Evolutionary conservation across 1,140 invertebrate species (phyloP), one percentile per base, ranked within the genome.

Genomic region (Drosophila chauvacae): DNA sequence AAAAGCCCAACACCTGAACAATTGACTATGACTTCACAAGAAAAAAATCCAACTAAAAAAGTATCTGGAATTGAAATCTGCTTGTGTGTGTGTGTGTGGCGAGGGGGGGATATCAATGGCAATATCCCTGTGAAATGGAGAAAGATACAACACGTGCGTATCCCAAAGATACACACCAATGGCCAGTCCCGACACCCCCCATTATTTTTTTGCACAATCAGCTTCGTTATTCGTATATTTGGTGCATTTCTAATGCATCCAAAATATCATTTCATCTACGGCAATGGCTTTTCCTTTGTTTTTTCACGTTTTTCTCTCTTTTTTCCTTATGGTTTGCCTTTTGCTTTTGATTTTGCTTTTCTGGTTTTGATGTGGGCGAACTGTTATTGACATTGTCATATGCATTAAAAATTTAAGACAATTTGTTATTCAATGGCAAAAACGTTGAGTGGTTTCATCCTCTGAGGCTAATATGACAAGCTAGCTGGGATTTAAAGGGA

Each of bases 371-470:
- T 44, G 55, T 58, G 53, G 50, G 26, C 41, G 53, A 39, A 68
- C 39, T 45, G 65, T 47, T 65, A 81, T 81, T 61, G 77, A 74
- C 63, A 60, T 35, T 61, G 55, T 65, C 77, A 61, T 50, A 61
- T 55, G 47, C 77, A 77, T 81, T 81, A 53, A 64, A 73, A 73
- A 81, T 77, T 59, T 35, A 77, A 77, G 42, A 51, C 45, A 23
- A 51, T 33, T 35, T 61, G 45, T 51, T 61, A 20, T 33, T 51
- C 30, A 61, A 61, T 51, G 56, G 56, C 56, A 58, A 58, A 58
- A 58, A 58, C 56, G 56, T 44, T 56, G 53, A 56, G 53, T 56
- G 53, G 53, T 39, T 56, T 56, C 53, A 56, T 56, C 35, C 53
- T 39, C 35, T 11, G 56, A 44, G 56, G 56, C 57, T 59, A 59